Base-by-base conservation (phyloP, 2,113 vertebrate species). In the Phocoena sinus region DNA sequence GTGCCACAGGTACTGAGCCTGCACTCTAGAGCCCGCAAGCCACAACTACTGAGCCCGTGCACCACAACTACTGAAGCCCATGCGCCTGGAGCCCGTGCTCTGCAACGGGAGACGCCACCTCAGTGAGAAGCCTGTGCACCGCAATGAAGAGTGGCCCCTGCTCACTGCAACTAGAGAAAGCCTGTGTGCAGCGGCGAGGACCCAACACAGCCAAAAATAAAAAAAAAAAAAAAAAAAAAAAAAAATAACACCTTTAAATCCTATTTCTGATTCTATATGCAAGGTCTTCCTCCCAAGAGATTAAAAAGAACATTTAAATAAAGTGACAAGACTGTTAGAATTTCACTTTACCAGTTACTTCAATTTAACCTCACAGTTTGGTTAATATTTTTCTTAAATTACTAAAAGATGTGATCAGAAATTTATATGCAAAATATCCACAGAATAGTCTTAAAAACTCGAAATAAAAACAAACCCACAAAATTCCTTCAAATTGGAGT, bases 241-340 rank as follows among this genome's bases (percentile, higher is more conserved):
- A n/a, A n/a, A 93, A 85, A 92, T 47, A 85, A 12, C 82, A 95
- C 53, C 58, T 89, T 83, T 36, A 93, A 93, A 77, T 68, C 58
- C 47, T 85, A 56, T 53, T 94, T 92, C 56, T 79, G n/a, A 95
- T 88, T 41, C 17, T 36, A 47, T 63, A 83, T 21, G 41, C 33
- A 85, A 83, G 0, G 28, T 62, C 56, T 20, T 79, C 62, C 60
- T 95, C 86, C 86, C 67, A 20, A 93, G 47, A 97, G 41, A 98
- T 73, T 74, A 91, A 93, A 79, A 90, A 96, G 31, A 65, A 70
- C 8, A 89, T 65, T 83, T 53, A 91, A 44, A 47, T 65, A 91
- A 97, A 94, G 12, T 80, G 15, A 88, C n/a, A 76, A 86, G 56
- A 79, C 58, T 58, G 23, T 80, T 58, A 95, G 67, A 87, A 94